A percentile compares a stretch with the other conserved stretches of the same genome.
phyloP scores from a whole-genome alignment of 2,113 vertebrate species.

The Tachysurus fulvidraco region DNA sequence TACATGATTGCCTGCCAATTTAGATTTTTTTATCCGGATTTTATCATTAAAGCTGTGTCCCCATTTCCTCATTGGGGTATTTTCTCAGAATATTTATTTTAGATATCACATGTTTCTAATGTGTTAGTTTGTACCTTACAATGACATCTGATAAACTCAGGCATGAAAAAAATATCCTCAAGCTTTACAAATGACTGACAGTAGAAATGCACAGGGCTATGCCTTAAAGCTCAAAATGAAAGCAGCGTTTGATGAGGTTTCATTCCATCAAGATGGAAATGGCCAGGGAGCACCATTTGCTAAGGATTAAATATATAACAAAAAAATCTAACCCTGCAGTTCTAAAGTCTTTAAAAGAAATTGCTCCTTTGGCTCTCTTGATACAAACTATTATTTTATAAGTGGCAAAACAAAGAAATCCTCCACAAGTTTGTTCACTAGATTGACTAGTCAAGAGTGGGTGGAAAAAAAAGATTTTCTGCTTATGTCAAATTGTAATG shows the following conservation, averaged over 20 bases:
- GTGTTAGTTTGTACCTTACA: not conserved
- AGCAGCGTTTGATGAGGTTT: not conserved
- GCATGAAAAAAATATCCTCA: not conserved
- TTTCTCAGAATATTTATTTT: not conserved
- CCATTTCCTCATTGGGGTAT: not conserved
- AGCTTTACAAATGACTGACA: not conserved
- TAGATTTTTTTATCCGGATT: too few species aligned
- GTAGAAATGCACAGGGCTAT: not conserved
- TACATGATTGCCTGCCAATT: too few species aligned
- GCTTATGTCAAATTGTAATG: not conserved
- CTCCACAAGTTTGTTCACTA: not conserved
- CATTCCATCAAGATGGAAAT: not conserved
- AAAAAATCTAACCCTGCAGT: not conserved
- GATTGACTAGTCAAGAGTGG: not conserved
- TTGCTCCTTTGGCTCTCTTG: not conserved
- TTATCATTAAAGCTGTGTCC: too few species aligned
- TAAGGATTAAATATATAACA: not conserved
- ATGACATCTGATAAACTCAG: not conserved
- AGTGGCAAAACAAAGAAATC: not conserved
- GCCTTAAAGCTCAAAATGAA: not conserved
- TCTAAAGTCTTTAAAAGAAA: not conserved
- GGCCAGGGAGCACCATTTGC: not conserved
- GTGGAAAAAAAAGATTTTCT: not conserved
- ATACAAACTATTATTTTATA: not conserved
- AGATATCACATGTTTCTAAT: not conserved